Evolutionary conservation across 2,888 invertebrate species (phyloP), one percentile per base, ranked within the genome.

Genomic region (Tridacna gigas): DNA sequence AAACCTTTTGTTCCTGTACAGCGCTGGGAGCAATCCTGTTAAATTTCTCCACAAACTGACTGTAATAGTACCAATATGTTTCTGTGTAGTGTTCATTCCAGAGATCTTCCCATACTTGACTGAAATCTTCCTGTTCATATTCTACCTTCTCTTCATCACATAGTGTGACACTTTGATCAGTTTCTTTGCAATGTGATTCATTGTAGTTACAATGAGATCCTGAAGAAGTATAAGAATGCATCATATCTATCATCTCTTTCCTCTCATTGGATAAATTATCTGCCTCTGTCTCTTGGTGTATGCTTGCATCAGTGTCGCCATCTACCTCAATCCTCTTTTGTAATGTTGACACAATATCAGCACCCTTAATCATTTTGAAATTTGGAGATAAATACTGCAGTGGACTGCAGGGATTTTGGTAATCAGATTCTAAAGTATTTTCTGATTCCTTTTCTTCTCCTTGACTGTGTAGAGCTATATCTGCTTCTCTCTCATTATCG

Each of bases 71-170:
- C 92, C 92, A 93, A 77, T 92, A 93, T 11, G 87, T 88, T 77
- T 92, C 93, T 51, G 88, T 90, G 65, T 91, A 92, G 77, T 94
- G 93, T 80, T 93, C 92, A 76, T 92, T 90, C 94, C 94, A 94
- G 51, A 94, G 82, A 13, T 89, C 90, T 74, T 88, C 84, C 94
- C 93, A 93, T 69, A 86, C 88, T 73, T 89, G 77, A 76, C 86
- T 86, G 78, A 83, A 83, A 74, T 86, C 77, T 18, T 86, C 86
- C 26, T 84, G 77, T 63, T 28, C 63, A 67, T 28, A 20, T 12
- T 26, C 73, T 47, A 65, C 82, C 37, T 47, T 26, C 45, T 67
- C 67, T 65, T 22, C 60, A 61, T 71, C 66, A 65, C 63, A 13
- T 69, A 71, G 60, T 63, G 69, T 22, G 73, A 26, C 76, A 47